Evolutionary conservation across 2,797 vertebrate genomes (phyloP), one percentile per base, ranked within the genome.

Genomic region (Mycteria americana): DNA sequence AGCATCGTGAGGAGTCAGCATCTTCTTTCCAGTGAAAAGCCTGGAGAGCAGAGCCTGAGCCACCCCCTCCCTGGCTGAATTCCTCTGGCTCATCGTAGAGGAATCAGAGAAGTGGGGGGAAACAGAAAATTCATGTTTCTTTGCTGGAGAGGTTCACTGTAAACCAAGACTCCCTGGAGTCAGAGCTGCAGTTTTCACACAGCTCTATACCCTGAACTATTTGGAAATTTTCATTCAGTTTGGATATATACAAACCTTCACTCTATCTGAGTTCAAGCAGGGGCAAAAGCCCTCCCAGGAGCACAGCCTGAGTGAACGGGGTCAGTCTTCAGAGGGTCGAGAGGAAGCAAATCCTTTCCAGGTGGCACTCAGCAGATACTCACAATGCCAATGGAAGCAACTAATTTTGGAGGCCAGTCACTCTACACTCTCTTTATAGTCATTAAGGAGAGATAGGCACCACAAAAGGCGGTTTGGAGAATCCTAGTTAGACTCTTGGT

Each of bases 171-270:
- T 96, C 93, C 59, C 79, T 85, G 46, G 91, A 95, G 91, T 83
- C 62, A 60, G 46, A 78, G 69, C 76, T 92, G 54, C 31, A 92
- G 67, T 88, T 94, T 92, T 94, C 76, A 90, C 87, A 92, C 46
- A 88, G 59, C 73, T 86, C 54, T 59, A 25, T 89, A 73, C 41
- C 25, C 67, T 88, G 69, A 59, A 51, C 65, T 79, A 84, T 79
- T 93, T 82, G 82, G 85, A 97, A 94, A 88, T 94, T 90, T 91
- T 93, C 59, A 46, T 95, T 96, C 85, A 28, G 51, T 75, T 93
- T 93, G n/a, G 59, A 64, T 90, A 79, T 96, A 97, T 96, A 97
- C 91, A 97, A 96, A 84, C 45, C 89, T 92, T 94, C 87, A 90
- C 63, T 95, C 76, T 96, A 45, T 94, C 79, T 94, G 92, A 93